phyloP scores from a whole-genome alignment of 2,113 vertebrate genomes.

The Hemiprocne comata region DNA sequence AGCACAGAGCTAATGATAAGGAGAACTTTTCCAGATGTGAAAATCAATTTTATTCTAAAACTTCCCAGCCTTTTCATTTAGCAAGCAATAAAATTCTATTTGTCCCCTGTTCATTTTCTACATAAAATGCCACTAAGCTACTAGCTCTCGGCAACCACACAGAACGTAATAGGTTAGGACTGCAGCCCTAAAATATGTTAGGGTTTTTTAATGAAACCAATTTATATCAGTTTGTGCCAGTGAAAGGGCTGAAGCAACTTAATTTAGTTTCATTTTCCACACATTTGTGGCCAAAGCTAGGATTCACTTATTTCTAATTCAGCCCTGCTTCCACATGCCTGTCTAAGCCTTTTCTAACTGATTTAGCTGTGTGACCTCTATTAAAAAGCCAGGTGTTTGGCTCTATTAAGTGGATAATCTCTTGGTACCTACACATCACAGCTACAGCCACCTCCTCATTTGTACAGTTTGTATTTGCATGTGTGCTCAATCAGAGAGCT shows the following conservation, averaged over 20 bases:
- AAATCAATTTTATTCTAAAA: slow-evolving; percentile 71
- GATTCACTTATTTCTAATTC: slow-evolving; percentile 57
- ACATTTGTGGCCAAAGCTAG: slow-evolving; percentile 50
- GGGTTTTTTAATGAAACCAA: slow-evolving; percentile 73
- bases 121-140: slow-evolving; percentile 59
- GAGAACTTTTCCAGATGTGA: slow-evolving; percentile 64
- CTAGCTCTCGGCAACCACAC: slow-evolving; percentile 43
- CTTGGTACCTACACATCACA: neutral
- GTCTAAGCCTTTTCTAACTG: slow-evolving; percentile 19
- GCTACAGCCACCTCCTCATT: neutral
- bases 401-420: slow-evolving; percentile 45
- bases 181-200: slow-evolving; percentile 65
- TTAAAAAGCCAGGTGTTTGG: slow-evolving; percentile 51
- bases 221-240: slow-evolving; percentile 72
- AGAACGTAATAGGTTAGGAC: slow-evolving; percentile 64
- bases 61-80: slow-evolving; percentile 70
- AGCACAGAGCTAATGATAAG: neutral
- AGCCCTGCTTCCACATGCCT: neutral
- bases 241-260: slow-evolving; percentile 66
- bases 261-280: slow-evolving; percentile 74
- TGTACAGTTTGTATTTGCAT: neutral
- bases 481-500: neutral
- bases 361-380: slow-evolving; percentile 56
- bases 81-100: slow-evolving; percentile 70
- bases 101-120: slow-evolving; percentile 63